Conservation (phyloP, 2,797 vertebrate genomes). For the Sebastes taczanowskii region DNA sequence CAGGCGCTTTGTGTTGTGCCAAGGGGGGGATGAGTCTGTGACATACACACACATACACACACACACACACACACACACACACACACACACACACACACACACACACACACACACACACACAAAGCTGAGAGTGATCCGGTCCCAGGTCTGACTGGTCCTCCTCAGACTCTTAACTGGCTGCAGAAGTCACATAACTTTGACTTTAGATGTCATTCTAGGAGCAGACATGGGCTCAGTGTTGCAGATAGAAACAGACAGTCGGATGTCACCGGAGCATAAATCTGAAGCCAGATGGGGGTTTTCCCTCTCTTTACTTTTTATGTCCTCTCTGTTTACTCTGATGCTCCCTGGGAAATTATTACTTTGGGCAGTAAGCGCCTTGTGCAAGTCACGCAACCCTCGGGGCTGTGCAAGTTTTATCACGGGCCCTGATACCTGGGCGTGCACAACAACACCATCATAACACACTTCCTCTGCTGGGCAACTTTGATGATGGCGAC, state of each 20-base stretch:
- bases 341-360: conserved; percentile 69
- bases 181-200: too few species aligned
- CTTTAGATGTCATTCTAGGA: background rate
- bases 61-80: too few species aligned
- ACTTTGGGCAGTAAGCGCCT: conserved; percentile 49
- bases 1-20: too few species aligned
- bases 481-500: background rate
- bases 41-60: too few species aligned
- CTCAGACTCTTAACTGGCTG: background rate
- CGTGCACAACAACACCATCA: conserved; percentile 8
- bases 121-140: background rate
- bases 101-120: too few species aligned
- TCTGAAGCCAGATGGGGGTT: conserved; percentile 54
- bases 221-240: background rate
- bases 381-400: conserved; percentile 72
- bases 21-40: too few species aligned
- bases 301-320: conserved; percentile 35
- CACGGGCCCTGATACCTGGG: conserved; percentile 49
- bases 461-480: background rate
- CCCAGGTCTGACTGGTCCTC: background rate
- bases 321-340: conserved; percentile 52
- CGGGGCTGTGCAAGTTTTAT: conserved; percentile 70
- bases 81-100: too few species aligned
- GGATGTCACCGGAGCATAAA: conserved; percentile 18
- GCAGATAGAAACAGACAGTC: background rate